These are phyloP conservation scores for Acrocephalus scirpaceus DNA, from an alignment of 2,797 vertebrate species.

Conservation along the genomic window DNA sequence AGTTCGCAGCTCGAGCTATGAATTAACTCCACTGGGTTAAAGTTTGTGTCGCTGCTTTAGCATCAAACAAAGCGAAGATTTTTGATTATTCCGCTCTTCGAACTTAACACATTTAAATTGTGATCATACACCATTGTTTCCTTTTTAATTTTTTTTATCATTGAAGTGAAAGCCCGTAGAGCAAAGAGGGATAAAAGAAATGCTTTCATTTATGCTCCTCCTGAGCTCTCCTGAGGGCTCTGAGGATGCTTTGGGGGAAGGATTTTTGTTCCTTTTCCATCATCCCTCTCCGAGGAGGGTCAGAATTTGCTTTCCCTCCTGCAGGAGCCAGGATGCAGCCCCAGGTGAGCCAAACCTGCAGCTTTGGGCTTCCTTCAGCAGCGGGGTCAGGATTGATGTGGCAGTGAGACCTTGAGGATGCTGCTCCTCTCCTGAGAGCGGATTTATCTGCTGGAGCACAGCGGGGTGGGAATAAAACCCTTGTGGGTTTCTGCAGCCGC, in stretches of 20 bases:
- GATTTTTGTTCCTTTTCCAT: background rate
- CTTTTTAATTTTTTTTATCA: too few species aligned
- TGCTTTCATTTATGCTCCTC: background rate
- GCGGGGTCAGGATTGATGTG: rapidly evolving
- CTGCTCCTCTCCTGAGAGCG: background rate
- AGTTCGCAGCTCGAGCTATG: background rate
- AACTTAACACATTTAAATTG: background rate
- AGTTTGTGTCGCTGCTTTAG: background rate
- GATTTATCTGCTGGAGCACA: background rate
- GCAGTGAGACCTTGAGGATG: background rate
- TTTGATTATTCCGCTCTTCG: background rate
- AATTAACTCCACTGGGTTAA: rapidly evolving
- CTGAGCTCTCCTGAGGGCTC: too few species aligned
- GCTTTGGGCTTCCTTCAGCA: background rate
- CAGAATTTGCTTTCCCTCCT: background rate
- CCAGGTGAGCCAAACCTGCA: background rate
- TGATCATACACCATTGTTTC: background rate
- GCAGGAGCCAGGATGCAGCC: background rate
- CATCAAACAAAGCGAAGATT: background rate
- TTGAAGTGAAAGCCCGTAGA: background rate
- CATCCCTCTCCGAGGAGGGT: rapidly evolving
- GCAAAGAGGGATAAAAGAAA: background rate
- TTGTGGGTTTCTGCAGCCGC: background rate
- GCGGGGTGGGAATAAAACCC: background rate
- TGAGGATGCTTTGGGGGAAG: background rate